Percentiles rank a stretch among this genome's conserved stretches.
phyloP scores from a whole-genome alignment of 2,797 vertebrate genomes.

The Champsocephalus esox region DNA sequence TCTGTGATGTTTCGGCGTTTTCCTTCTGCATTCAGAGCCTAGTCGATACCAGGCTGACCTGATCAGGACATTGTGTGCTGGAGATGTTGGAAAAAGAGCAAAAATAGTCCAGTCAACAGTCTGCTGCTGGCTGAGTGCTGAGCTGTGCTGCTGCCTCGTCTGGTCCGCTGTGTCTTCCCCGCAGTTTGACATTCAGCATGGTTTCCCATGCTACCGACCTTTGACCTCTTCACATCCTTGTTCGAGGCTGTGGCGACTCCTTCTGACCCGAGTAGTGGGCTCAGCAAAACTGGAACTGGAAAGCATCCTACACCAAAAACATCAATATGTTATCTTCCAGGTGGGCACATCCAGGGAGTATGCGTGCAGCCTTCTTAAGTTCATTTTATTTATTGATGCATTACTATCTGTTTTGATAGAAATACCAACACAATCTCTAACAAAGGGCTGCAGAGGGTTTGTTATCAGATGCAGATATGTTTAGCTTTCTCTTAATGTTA shows the following conservation, averaged over 20 bases:
- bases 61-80: conserved; percentile 20
- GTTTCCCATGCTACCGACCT: conserved; percentile 55
- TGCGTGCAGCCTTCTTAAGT: conserved; percentile 17
- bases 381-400: conserved; percentile 46
- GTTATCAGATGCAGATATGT: conserved; percentile 3
- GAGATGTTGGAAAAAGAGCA: conserved; percentile 30
- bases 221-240: conserved; percentile 66
- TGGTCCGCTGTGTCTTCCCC: conserved; percentile 48
- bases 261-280: conserved; percentile 64
- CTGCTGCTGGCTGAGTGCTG: conserved; percentile 27
- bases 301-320: conserved; percentile 30
- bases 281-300: conserved; percentile 44
- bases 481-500: conserved; percentile 1
- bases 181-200: conserved; percentile 80
- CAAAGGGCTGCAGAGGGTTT: conserved; percentile 4
- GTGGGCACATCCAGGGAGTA: conserved; percentile 34
- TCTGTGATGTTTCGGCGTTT: conserved; percentile 15
- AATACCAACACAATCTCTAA: conserved; percentile 18
- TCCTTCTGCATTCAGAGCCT: conserved; percentile 11
- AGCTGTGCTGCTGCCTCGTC: conserved; percentile 31
- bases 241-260: conserved; percentile 57
- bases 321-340: conserved; percentile 71
- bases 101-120: conserved; percentile 38
- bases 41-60: conserved; percentile 19
- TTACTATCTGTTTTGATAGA: conserved; percentile 18